Conservation (phyloP, 2,113 vertebrate genomes). For the Dasypus novemcinctus region DNA sequence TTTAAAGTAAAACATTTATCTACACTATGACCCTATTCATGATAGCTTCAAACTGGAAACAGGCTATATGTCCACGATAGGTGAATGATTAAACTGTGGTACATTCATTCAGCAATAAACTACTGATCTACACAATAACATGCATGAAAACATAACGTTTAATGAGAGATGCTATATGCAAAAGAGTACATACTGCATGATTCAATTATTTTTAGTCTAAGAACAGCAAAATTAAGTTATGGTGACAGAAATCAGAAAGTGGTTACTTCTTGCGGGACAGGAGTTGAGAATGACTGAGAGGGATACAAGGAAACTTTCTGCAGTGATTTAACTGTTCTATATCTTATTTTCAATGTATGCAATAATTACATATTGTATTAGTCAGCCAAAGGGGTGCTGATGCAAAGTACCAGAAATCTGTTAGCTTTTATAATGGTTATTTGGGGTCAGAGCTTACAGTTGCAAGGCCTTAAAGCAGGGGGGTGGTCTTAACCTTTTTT, state of each 20-base stretch:
- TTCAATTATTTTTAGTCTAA: neutral
- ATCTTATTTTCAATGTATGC: neutral
- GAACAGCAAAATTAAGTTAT: neutral
- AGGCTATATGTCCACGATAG: neutral
- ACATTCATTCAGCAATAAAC: neutral
- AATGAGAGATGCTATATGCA: neutral
- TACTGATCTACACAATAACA: neutral
- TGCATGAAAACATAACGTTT: neutral
- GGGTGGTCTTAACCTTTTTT: too few relatives aligned
- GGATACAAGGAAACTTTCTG: neutral
- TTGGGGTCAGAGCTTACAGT: too few relatives aligned
- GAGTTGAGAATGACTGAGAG: neutral
- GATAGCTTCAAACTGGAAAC: neutral
- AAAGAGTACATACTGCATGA: neutral
- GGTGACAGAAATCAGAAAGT: neutral
- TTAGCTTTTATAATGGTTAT: too few relatives aligned
- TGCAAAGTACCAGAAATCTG: too few relatives aligned
- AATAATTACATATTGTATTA: neutral
- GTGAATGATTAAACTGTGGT: neutral
- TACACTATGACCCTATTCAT: neutral
- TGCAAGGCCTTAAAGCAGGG: too few relatives aligned
- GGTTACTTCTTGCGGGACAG: neutral
- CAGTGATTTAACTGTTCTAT: neutral
- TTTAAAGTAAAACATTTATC: conserved; percentile 25
- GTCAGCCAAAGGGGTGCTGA: too few relatives aligned